A percentile compares a stretch with the other conserved stretches of the same genome.
These are phyloP conservation scores for Bugulina stolonifera DNA, from an alignment of 2,888 invertebrate genomes.

Conservation along the genomic window DNA sequence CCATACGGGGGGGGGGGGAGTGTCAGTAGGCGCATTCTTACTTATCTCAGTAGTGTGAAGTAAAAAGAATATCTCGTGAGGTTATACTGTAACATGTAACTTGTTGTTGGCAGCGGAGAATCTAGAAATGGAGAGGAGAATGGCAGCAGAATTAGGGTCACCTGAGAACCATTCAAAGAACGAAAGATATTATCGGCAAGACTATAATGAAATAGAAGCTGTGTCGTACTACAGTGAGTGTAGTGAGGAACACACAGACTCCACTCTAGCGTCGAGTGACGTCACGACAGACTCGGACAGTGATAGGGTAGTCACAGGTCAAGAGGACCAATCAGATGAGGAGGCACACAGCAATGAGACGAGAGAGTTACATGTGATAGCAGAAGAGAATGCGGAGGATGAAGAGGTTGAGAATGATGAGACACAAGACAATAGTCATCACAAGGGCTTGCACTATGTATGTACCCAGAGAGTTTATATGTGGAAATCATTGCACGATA, in stretches of 20 bases:
- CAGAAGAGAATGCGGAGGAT: neutral
- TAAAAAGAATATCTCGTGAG: too few relatives aligned
- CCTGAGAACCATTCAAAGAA: neutral
- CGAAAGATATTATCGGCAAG: neutral
- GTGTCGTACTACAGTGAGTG: neutral
- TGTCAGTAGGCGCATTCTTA: too few relatives aligned
- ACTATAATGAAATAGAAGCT: neutral
- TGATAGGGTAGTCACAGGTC: neutral
- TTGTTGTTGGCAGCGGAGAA: neutral
- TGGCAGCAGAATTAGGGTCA: neutral
- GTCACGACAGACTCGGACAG: neutral
- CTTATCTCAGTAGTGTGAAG: too few relatives aligned
- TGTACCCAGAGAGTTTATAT: too few relatives aligned
- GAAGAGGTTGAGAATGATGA: neutral
- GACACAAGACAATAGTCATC: too few relatives aligned
- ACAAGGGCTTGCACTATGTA: too few relatives aligned
- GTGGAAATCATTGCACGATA: too few relatives aligned
- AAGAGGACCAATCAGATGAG: neutral
- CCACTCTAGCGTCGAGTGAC: neutral
- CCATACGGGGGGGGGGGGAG: too few relatives aligned
- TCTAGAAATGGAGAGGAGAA: neutral
- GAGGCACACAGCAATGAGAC: slow-evolving; percentile 1
- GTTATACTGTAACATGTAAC: too few relatives aligned
- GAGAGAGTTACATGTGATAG: neutral
- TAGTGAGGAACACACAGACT: neutral